Conservation (phyloP, 1,140 invertebrate genomes). For the Lepidotrigona ventralis region DNA sequence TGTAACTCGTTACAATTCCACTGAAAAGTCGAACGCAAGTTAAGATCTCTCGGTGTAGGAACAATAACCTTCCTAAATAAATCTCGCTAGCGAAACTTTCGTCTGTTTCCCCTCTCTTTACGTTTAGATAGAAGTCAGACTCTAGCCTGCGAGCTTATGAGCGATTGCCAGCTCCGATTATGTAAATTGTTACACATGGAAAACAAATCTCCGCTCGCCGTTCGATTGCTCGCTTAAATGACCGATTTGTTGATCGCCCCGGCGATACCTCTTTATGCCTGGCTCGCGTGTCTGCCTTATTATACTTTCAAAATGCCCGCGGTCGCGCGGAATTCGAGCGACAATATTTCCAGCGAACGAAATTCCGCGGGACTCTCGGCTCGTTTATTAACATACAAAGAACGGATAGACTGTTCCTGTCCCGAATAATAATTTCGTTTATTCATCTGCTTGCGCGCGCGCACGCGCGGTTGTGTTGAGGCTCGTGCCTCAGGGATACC, state of each 20-base stretch:
- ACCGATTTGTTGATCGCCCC: constrained; percentile 31
- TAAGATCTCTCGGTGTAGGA: too few relatives aligned
- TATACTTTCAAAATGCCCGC: constrained; percentile 37
- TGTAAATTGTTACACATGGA: constrained; percentile 38
- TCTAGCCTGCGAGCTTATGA: too few relatives aligned
- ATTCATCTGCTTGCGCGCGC: neutral
- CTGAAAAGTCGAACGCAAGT: too few relatives aligned
- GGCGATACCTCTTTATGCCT: neutral
- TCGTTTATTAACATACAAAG: neutral
- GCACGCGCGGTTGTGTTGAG: too few relatives aligned
- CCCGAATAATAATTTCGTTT: neutral
- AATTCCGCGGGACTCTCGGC: neutral
- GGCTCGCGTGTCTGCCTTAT: neutral
- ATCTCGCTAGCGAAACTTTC: neutral
- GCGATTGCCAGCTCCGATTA: constrained; percentile 15
- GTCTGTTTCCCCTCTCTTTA: neutral
- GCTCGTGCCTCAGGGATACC: neutral
- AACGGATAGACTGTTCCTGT: neutral
- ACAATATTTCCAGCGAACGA: neutral
- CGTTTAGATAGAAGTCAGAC: neutral
- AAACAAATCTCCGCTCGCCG: constrained; percentile 23
- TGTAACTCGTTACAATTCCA: too few relatives aligned
- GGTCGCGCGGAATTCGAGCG: constrained; percentile 8
- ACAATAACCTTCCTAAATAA: too few relatives aligned
- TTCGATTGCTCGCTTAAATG: constrained; percentile 34